phyloP scores from a whole-genome alignment of 2,797 vertebrate species.

The Podarcis lilfordi region DNA sequence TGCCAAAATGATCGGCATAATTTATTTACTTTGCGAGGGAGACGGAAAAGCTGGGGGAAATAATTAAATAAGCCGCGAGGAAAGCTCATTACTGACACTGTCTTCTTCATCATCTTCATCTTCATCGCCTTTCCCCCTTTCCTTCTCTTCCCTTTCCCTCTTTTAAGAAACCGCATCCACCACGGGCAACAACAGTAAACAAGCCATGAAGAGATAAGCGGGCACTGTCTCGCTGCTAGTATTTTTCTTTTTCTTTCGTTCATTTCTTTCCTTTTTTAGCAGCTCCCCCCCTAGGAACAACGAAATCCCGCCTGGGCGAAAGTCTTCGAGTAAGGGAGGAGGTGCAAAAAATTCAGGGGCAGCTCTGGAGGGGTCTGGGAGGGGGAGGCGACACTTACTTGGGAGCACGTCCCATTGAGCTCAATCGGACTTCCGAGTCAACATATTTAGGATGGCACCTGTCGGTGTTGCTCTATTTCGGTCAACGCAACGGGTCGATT shows the following conservation, averaged over 20 bases:
- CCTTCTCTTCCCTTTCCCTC: neutral
- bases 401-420: neutral
- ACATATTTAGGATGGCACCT: neutral
- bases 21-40: slow-evolving; percentile 99
- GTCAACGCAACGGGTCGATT: neutral
- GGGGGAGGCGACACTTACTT: neutral
- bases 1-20: slow-evolving; percentile 99
- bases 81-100: slow-evolving; percentile 97
- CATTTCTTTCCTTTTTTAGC: neutral
- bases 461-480: neutral
- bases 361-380: neutral
- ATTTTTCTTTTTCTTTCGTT: neutral
- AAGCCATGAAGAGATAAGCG: neutral
- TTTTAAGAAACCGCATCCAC: neutral
- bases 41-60: slow-evolving; percentile 98
- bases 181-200: neutral
- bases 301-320: neutral
- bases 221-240: neutral
- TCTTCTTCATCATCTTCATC: slow-evolving; percentile 68
- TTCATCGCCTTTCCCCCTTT: slow-evolving; percentile 47
- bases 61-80: slow-evolving; percentile 99
- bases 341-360: neutral
- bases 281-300: neutral
- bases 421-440: neutral
- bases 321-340: neutral